Conservation (phyloP, 1,140 invertebrate genomes). For the Ctenoplectra terminalis region DNA sequence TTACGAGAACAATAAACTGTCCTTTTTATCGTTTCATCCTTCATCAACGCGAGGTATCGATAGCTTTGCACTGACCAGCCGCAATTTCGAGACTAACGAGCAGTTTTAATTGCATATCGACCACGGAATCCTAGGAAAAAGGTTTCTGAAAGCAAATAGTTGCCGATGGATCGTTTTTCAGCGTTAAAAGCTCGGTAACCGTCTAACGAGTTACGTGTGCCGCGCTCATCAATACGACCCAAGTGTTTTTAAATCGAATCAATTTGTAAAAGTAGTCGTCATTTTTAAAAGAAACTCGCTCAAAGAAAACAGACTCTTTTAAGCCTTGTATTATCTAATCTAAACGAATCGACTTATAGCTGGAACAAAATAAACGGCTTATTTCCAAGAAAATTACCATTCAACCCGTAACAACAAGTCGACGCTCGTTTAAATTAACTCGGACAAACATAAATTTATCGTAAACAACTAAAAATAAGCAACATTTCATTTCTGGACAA, state of each 20-base stretch:
- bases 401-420: too few species aligned
- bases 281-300: not conserved
- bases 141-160: slow-evolving; percentile 16
- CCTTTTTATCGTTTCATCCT: not conserved
- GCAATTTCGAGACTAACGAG: slow-evolving; percentile 51
- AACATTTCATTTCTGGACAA: too few species aligned
- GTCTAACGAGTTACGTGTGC: slow-evolving; percentile 8
- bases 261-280: not conserved
- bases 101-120: slow-evolving; percentile 59
- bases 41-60: slow-evolving; percentile 28
- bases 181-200: slow-evolving; percentile 12
- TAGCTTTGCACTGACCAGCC: slow-evolving; percentile 5
- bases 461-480: too few species aligned
- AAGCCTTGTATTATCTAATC: too few species aligned
- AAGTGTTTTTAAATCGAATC: not conserved
- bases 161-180: not conserved
- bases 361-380: too few species aligned
- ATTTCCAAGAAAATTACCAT: too few species aligned
- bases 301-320: too few species aligned
- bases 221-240: not conserved
- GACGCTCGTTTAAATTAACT: too few species aligned
- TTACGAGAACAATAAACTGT: not conserved
- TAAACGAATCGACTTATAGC: too few species aligned
- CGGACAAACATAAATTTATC: too few species aligned
- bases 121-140: slow-evolving; percentile 5